Conservation (phyloP, 64 coral and sea anemone genomes). For the Anthopleura sola region DNA sequence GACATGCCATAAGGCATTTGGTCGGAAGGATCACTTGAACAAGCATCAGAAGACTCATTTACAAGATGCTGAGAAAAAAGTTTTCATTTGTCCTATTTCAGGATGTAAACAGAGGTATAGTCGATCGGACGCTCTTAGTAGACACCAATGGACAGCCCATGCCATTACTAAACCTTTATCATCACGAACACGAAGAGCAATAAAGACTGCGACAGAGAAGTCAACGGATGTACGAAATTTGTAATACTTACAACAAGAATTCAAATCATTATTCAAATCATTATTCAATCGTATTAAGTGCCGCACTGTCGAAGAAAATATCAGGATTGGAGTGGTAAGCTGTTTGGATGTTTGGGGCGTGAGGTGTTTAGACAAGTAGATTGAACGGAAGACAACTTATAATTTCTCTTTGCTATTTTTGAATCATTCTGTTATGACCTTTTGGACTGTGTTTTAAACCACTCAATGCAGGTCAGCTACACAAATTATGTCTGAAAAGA, state of each 20-base stretch:
- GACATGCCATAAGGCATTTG: constrained; percentile 91
- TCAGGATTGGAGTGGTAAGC: not conserved
- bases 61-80: constrained; percentile 81
- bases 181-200: not conserved
- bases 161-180: constrained; percentile 52
- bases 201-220: not conserved
- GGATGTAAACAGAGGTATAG: constrained; percentile 89
- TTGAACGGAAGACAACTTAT: not conserved
- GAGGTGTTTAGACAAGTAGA: constrained; percentile 7
- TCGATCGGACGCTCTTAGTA: constrained; percentile 77
- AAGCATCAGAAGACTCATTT: constrained; percentile 96
- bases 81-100: constrained; percentile 56
- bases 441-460: not conserved
- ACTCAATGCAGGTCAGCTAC: not conserved
- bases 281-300: not conserved
- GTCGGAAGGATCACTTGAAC: constrained; percentile 92
- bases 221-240: not conserved
- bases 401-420: constrained; percentile 16
- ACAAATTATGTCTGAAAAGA: not conserved
- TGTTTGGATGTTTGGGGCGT: not conserved
- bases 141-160: constrained; percentile 84
- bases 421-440: not conserved
- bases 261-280: not conserved
- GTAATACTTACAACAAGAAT: not conserved
- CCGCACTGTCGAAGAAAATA: not conserved